Percentiles rank a stretch among this genome's conserved stretches.
These are phyloP conservation scores for Dasysyrphus tricinctus DNA, from an alignment of 2,888 invertebrate species.

Conservation along the genomic window DNA sequence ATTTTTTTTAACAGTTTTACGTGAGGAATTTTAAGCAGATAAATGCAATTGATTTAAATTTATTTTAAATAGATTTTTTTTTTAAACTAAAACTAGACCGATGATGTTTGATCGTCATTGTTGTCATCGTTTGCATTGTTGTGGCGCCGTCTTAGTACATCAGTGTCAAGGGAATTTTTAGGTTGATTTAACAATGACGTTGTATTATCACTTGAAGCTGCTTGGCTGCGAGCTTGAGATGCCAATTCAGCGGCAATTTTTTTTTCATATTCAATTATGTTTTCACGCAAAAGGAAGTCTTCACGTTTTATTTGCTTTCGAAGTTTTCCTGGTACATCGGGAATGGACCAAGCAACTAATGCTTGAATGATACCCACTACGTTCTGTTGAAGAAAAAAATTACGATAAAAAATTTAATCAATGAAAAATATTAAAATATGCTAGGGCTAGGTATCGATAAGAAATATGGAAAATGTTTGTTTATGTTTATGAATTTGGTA, in stretches of 20 bases:
- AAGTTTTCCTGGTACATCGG: conserved; percentile 89
- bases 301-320: conserved; percentile 89
- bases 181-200: conserved; percentile 32
- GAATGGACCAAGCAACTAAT: conserved; percentile 90
- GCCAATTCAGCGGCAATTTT: conserved; percentile 76
- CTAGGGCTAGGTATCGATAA: no score
- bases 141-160: conserved; percentile 66
- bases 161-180: conserved; percentile 46
- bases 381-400: conserved; percentile 85
- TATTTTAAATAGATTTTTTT: background rate
- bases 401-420: background rate
- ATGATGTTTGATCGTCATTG: conserved; percentile 77
- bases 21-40: conserved; percentile 56
- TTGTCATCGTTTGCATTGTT: conserved; percentile 63
- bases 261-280: conserved; percentile 89
- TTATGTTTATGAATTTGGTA: no score
- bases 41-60: conserved; percentile 59
- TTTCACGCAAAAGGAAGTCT: conserved; percentile 89
- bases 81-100: conserved; percentile 76
- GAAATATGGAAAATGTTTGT: no score
- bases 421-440: background rate
- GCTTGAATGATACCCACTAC: conserved; percentile 89
- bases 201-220: conserved; percentile 4
- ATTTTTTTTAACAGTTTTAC: background rate
- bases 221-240: conserved; percentile 6